Percentiles rank a stretch among this genome's conserved stretches.
phyloP scores from a whole-genome alignment of 2,888 invertebrate genomes.

The Notocelia uddmanniana region DNA sequence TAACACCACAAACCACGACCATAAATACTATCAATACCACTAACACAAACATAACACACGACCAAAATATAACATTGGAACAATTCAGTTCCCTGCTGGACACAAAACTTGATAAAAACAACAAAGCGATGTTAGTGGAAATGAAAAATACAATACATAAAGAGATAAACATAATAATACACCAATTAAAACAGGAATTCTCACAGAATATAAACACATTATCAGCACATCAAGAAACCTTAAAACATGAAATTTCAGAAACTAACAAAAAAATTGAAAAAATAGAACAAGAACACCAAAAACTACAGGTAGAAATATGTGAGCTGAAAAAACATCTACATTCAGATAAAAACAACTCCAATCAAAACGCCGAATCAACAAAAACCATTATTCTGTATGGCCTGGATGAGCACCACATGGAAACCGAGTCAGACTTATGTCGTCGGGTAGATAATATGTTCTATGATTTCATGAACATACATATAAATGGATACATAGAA shows the following conservation, averaged over 20 bases:
- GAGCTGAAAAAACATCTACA: background rate
- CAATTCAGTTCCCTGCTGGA: background rate
- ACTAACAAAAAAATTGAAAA: too few relatives aligned
- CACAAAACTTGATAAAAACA: background rate
- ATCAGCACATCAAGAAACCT: too few relatives aligned
- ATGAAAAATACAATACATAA: background rate
- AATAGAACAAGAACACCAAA: too few relatives aligned
- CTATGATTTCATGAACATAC: conserved; percentile 18
- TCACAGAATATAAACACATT: background rate
- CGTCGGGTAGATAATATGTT: conserved; percentile 12
- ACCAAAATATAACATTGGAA: background rate
- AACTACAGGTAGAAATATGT: background rate
- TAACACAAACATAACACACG: background rate
- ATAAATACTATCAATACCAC: background rate
- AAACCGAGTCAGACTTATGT: conserved; percentile 5
- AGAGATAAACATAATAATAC: background rate
- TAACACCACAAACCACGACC: background rate
- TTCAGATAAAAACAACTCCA: background rate
- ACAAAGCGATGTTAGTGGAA: background rate
- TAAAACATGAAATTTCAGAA: too few relatives aligned
- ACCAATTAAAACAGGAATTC: background rate
- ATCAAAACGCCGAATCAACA: background rate
- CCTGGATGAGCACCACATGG: conserved; percentile 4
- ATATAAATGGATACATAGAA: conserved; percentile 24
- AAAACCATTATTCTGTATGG: conserved; percentile 23